Evolutionary conservation across 2,797 vertebrate species (phyloP), one percentile per base, ranked within the genome.

Genomic region (Astyanax mexicanus): DNA sequence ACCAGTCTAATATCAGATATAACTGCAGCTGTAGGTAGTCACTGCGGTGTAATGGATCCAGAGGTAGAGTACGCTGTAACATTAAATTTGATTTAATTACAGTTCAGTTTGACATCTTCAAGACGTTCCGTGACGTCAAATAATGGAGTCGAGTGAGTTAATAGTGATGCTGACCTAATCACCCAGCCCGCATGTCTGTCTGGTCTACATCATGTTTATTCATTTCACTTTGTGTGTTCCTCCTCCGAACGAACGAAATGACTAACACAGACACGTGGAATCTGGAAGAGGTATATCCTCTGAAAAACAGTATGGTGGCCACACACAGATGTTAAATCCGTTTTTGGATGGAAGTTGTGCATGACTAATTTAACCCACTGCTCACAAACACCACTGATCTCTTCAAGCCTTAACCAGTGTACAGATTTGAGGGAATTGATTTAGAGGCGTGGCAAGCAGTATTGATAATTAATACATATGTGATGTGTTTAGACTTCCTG

Each of bases 281-380:
- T 84, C 75, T 86, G 80, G 81, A 86, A 87, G 79, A 67, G 67
- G 77, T 83, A 76, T 62, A 51, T 83, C 78, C 71, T 61, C 68
- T 83, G 81, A 84, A 88, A 87, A 84, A 82, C 83, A 64, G 78
- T 74, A 74, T 76, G 73, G 68, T 80, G 80, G 81, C 78, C 82
- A 88, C 88, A 91, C 51, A 75, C 81, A 83, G 81, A 89, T 90
- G 90, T 88, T 90, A 85, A 89, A 89, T 68, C 45, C 76, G 72
- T 90, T 90, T 83, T 70, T 55, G 68, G 80, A 86, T 83, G 47
- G 80, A 83, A 65, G 80, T 84, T 73, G 77, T 85, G 87, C 77
- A 89, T 89, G 86, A 90, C 81, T 84, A 80, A 86, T 88, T 84
- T 83, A 77, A 81, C 83, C 85, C 84, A 77, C 83, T 83, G 78